phyloP scores from a whole-genome alignment of 2,797 vertebrate genomes.

The Gymnothorax reevesii region DNA sequence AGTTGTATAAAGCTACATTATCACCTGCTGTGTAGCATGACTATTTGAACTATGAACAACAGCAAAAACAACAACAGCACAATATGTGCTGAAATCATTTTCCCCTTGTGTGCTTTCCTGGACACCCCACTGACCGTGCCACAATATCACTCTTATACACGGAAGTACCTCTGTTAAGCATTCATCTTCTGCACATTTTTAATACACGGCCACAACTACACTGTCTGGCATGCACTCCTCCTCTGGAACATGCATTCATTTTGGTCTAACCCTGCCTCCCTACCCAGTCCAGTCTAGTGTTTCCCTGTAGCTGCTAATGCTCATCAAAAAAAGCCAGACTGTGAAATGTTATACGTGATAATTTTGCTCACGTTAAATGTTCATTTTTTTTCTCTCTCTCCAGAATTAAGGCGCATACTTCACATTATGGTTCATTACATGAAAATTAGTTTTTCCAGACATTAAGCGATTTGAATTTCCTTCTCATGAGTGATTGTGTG shows the following conservation, averaged over 20 bases:
- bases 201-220: slow-evolving; percentile 60
- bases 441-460: background rate
- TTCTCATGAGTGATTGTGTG: background rate
- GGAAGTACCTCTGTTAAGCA: slow-evolving; percentile 41
- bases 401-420: slow-evolving; percentile 7
- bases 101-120: slow-evolving; percentile 23
- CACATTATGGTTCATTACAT: slow-evolving; percentile 1
- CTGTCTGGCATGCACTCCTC: slow-evolving; percentile 48
- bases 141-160: slow-evolving; percentile 48
- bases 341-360: slow-evolving; percentile 49
- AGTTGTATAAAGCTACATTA: background rate
- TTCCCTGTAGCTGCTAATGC: slow-evolving; percentile 67
- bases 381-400: slow-evolving; percentile 20
- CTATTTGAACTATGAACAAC: background rate
- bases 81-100: background rate
- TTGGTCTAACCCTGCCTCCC: slow-evolving; percentile 47
- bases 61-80: background rate
- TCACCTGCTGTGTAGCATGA: background rate
- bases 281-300: slow-evolving; percentile 56
- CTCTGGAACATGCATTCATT: slow-evolving; percentile 60
- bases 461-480: background rate
- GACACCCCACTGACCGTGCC: background rate
- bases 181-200: slow-evolving; percentile 68
- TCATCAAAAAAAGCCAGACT: slow-evolving; percentile 59
- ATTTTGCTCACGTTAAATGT: slow-evolving; percentile 48